phyloP scores from a whole-genome alignment of 2,113 vertebrate genomes.

The Stigmatopora argus region DNA sequence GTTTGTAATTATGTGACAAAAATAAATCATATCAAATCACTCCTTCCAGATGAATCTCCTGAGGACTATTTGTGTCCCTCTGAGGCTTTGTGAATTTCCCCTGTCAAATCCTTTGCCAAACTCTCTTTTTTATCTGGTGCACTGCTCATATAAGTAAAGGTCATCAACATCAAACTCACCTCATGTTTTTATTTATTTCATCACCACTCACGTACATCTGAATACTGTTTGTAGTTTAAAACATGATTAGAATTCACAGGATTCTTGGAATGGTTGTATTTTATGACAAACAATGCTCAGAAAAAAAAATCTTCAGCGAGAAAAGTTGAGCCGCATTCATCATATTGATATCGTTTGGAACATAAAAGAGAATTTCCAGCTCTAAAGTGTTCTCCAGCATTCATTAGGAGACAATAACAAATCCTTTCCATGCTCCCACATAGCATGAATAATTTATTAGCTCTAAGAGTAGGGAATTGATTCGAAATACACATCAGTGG shows the following conservation, averaged over 20 bases:
- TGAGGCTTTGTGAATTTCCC: constrained; percentile 33
- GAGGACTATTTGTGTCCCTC: constrained; percentile 49
- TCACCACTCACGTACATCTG: background rate
- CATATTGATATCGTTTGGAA: constrained; percentile 6
- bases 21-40: constrained; percentile 41
- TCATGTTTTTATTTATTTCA: constrained; percentile 1
- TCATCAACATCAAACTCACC: constrained; percentile 31
- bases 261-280: constrained; percentile 29
- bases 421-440: constrained; percentile 42
- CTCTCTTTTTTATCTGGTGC: constrained; percentile 54
- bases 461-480: constrained; percentile 54
- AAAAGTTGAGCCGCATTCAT: constrained; percentile 12
- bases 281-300: background rate
- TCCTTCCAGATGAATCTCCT: constrained; percentile 37
- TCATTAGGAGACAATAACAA: constrained; percentile 21
- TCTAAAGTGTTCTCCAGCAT: constrained; percentile 13
- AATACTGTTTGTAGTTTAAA: background rate
- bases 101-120: constrained; percentile 19
- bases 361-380: constrained; percentile 10
- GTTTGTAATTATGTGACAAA: constrained; percentile 49
- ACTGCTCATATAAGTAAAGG: constrained; percentile 63
- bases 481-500: constrained; percentile 48
- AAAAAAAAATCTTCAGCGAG: constrained; percentile 18
- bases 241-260: constrained; percentile 1
- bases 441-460: constrained; percentile 62